Evolutionary conservation across 2,888 invertebrate genomes (phyloP), one percentile per base, ranked within the genome.

Genomic region (Sturmia bella): DNA sequence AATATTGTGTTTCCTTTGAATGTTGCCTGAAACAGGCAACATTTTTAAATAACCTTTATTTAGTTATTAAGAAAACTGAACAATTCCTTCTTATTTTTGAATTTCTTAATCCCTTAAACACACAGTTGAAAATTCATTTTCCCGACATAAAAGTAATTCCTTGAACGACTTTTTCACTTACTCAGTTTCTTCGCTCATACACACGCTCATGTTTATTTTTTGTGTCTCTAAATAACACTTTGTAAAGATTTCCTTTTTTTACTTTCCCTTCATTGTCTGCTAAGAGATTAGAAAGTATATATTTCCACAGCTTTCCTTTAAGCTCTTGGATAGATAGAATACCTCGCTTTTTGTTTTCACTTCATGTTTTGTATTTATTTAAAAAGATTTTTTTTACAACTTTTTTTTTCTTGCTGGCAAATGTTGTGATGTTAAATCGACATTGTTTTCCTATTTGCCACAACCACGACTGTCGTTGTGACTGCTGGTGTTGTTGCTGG

Each of bases 51-150:
- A 7, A 32, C 32, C 9, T 32, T 7, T 7, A 32, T 7, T 32
- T 32, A 3, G 9, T 32, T 7, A 7, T 7, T 7, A 32, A 32
- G 32, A 15, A 2, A 13, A 12, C 11, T 45, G 1, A 27, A 9
- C n/a, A n/a, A 15, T 32, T 76, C 19, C 21, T 17, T 2, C 13
- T 7, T 48, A 5, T 3, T 13, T 17, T 21, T 6, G n/a, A 9
- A 17, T 12, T 27, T 24, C 45, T 4, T 54, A 37, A 15, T 37
- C 43, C 17, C 9, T 15, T 13, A 45, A 73, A 12, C n/a, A n/a
- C n/a, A n/a, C 13, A 74, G 27, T 37, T 73, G 7, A 48, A 32
- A 63, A 48, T 56, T 50, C 52, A 80, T 80, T 74, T 56, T 64
- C 19, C 43, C n/a, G 12, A 63, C 48, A 73, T 13, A 24, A 12